Evolutionary conservation across 2,113 vertebrate species (phyloP), one percentile per base, ranked within the genome.

Genomic region (Sinocyclocheilus anshuiensis): DNA sequence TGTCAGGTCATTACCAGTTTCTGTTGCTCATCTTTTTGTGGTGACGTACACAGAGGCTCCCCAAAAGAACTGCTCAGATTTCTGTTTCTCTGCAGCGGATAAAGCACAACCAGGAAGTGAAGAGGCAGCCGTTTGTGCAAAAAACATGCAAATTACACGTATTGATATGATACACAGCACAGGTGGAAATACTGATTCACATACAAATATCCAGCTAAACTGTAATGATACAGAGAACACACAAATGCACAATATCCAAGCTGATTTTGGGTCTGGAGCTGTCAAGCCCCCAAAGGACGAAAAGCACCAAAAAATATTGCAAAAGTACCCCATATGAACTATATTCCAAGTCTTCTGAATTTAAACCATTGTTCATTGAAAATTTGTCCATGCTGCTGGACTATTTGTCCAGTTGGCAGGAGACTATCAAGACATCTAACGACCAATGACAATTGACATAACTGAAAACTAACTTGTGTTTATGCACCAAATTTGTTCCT

Each of bases 21-120:
- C 42, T 86, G 83, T n/a, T 85, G 84, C 50, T 90, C 90, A 76
- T 92, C 87, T 76, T 76, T 88, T 29, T 83, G 77, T 0, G 88
- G 87, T 12, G 89, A 48, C 10, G 2, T 48, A 48, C 45, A 90
- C 85, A 92, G 92, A 6, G 95, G 94, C 13, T 95, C 95, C 85
- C 93, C 92, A 86, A 96, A 89, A 3, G 95, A 95, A 92, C 94
- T 95, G 94, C 95, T 95, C 90, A 96, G 92, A 89, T 83, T 86
- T 67, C 33, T 89, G 80, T 57, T 87, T 59, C 78, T 89, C 88
- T 89, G 79, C 3, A 1, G 45, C 8, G 3, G 33, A 22, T 9
- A 50, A 76, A 42, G 59, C 53, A 86, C 26, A 36, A 26, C n/a
- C 83, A 86, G n/a, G 83, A 74, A 42, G 36, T 42, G 5, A 74